A percentile compares a stretch with the other conserved stretches of the same genome.
Conservation (phyloP, 2,888 invertebrate species). For the Tetranychus truncatus region DNA sequence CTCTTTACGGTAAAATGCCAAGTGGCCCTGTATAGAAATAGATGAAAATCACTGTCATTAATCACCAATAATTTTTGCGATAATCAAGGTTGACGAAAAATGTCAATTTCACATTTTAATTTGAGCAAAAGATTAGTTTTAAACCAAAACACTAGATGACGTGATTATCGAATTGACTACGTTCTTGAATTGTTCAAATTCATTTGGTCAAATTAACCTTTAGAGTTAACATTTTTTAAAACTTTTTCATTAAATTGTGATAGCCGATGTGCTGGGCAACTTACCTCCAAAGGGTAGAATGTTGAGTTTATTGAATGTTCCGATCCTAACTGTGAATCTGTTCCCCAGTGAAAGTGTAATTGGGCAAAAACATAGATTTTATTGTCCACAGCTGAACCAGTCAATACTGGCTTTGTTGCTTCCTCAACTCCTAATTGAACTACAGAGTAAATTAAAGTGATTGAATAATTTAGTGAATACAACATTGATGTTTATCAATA, state of each 20-base stretch:
- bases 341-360: slow-evolving; percentile 7
- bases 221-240: neutral
- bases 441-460: neutral
- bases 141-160: too few relatives aligned
- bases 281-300: slow-evolving; percentile 6
- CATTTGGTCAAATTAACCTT: neutral
- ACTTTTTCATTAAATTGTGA: neutral
- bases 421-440: slow-evolving; percentile 5
- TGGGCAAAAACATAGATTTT: neutral
- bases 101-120: too few relatives aligned
- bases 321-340: neutral
- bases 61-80: too few relatives aligned
- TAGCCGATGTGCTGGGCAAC: neutral
- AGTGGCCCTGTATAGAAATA: neutral
- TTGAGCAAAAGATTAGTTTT: too few relatives aligned
- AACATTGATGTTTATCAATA: neutral
- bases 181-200: too few relatives aligned
- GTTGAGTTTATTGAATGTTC: slow-evolving; percentile 7
- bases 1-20: neutral
- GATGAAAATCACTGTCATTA: neutral
- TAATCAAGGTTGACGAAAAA: too few relatives aligned
- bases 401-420: neutral
- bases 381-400: slow-evolving; percentile 4
- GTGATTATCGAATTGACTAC: too few relatives aligned
- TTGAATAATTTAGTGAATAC: neutral